phyloP scores from a whole-genome alignment of 1,140 invertebrate species.

The Drosophila chauvacae region DNA sequence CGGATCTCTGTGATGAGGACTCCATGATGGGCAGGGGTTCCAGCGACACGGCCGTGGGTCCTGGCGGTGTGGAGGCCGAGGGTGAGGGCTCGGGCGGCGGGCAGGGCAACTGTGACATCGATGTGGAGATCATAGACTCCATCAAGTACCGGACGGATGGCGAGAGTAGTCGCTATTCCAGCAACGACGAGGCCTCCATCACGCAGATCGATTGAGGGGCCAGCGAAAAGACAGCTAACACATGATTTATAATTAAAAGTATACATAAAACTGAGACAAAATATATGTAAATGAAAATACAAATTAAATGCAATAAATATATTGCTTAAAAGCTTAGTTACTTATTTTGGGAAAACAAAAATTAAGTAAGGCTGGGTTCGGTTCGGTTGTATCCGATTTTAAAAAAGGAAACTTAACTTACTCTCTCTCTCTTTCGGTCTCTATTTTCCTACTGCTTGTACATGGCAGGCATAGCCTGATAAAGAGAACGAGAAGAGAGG shows the following conservation, averaged over 20 bases:
- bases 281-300: neutral
- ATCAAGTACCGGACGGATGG: conserved; percentile 80
- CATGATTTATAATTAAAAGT: neutral
- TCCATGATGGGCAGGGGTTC: conserved; percentile 68
- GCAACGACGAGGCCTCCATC: conserved; percentile 79
- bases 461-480: neutral
- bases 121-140: conserved; percentile 83
- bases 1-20: conserved; percentile 74
- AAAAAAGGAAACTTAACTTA: neutral
- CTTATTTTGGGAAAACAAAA: neutral
- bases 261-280: too few species aligned
- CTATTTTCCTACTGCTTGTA: too few species aligned
- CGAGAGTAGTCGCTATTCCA: conserved; percentile 78
- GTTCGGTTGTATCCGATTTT: too few species aligned
- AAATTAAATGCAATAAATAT: neutral
- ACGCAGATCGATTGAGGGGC: conserved; percentile 72
- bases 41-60: conserved; percentile 41
- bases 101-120: conserved; percentile 76
- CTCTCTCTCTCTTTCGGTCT: too few species aligned
- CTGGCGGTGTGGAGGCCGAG: conserved; percentile 11
- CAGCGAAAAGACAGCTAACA: neutral
- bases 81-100: conserved; percentile 24
- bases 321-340: neutral
- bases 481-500: neutral
- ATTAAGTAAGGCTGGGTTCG: too few species aligned